phyloP scores from a whole-genome alignment of 2,113 vertebrate species.

The Okapia johnstoni region DNA sequence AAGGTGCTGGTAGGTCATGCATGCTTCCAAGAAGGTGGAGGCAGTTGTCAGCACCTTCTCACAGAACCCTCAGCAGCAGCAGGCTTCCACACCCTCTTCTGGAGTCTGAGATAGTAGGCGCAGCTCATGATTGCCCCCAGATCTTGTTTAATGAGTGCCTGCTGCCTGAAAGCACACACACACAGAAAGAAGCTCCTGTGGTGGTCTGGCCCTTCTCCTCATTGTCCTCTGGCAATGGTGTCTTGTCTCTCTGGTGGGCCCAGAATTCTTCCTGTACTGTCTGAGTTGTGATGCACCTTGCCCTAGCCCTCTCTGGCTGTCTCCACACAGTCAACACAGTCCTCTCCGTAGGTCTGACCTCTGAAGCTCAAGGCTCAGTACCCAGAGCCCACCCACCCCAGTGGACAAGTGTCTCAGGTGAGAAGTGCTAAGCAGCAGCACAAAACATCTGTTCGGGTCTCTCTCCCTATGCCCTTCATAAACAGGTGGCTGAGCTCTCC shows the following conservation, averaged over 20 bases:
- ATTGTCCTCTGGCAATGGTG: neutral
- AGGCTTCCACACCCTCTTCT: neutral
- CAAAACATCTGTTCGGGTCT: neutral
- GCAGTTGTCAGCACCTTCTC: neutral
- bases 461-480: neutral
- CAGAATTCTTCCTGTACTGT: neutral
- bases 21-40: neutral
- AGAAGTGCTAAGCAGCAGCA: neutral
- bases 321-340: neutral
- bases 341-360: neutral
- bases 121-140: neutral
- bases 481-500: neutral
- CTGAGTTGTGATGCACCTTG: neutral
- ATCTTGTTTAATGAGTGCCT: neutral
- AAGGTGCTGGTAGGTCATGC: neutral
- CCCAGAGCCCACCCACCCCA: neutral
- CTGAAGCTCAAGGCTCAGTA: neutral
- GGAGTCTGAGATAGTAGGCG: neutral
- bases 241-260: neutral
- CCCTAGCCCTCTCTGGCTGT: neutral
- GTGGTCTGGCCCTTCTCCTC: neutral
- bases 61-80: neutral
- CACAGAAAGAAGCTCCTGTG: neutral
- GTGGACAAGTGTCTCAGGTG: neutral
- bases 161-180: neutral